These are phyloP conservation scores for Chloroclystis v-ata DNA, from an alignment of 2,888 invertebrate species.

Conservation along the genomic window DNA sequence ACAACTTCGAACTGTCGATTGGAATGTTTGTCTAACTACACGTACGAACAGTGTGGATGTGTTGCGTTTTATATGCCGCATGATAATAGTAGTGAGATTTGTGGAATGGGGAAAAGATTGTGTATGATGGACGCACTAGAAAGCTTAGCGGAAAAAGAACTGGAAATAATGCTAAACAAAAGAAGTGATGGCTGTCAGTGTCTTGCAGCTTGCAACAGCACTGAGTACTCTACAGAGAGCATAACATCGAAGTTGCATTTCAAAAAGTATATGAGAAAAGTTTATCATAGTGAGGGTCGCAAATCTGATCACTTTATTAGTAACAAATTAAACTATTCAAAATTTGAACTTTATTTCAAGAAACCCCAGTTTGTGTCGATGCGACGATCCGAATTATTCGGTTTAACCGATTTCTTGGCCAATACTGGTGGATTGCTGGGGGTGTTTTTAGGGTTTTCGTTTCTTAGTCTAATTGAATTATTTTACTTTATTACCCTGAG, in stretches of 20 bases:
- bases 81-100: slow-evolving; percentile 5
- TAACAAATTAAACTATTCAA: slow-evolving; percentile 33
- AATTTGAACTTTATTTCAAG: slow-evolving; percentile 73
- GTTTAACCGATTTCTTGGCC: slow-evolving; percentile 76
- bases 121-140: slow-evolving; percentile 3
- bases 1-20: slow-evolving; percentile 44
- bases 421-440: slow-evolving; percentile 78
- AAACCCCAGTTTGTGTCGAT: slow-evolving; percentile 74
- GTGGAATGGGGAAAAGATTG: neutral
- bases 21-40: slow-evolving; percentile 47
- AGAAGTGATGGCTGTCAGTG: slow-evolving; percentile 9
- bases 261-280: neutral
- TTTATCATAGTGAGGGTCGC: too few species aligned
- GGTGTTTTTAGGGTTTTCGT: too few species aligned
- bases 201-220: slow-evolving; percentile 16
- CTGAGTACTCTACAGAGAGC: slow-evolving; percentile 20
- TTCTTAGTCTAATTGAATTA: slow-evolving; percentile 54
- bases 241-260: slow-evolving; percentile 9
- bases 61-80: slow-evolving; percentile 48
- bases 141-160: slow-evolving; percentile 2
- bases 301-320: slow-evolving; percentile 13
- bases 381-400: slow-evolving; percentile 76
- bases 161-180: neutral
- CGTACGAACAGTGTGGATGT: slow-evolving; percentile 37
- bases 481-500: slow-evolving; percentile 65